Base-by-base conservation (phyloP, 2,113 vertebrate genomes). In the Tetrax tetrax region DNA sequence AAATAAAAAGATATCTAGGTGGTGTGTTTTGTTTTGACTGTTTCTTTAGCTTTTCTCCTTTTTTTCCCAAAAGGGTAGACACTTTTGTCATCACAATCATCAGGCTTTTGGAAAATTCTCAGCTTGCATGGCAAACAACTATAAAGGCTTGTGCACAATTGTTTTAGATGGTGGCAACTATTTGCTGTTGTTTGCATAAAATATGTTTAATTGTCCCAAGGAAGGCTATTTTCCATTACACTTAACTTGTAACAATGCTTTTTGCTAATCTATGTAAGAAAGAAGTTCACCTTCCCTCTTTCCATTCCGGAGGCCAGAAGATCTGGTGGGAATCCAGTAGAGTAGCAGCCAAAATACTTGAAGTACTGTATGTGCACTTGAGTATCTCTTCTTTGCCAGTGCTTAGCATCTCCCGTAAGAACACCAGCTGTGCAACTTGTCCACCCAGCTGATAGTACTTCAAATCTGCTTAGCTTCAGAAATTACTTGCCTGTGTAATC, bases 401-500 rank as follows among this genome's bases (percentile, higher is more conserved):
- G 38, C 77, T 87, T 29, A 14, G 53, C 93, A 31, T 35, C 91
- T 75, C 93, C 53, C 28, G 15, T 20, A 94, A 95, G 96, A 95
- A 89, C 93, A 69, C 43, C 92, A 94, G 96, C 92, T 95, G 94
- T 83, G 85, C 85, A 86, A 8, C 89, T 97, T 93, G 95, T 95
- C 95, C 97, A 95, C 63, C 95, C 95, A 97, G 94, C 96, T 97
- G 97, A 97, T 69, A 71, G 89, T 59, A 87, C 96, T 97, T 97
- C 92, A 97, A 87, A 97, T 96, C 85, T 96, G 97, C 97, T 97
- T 97, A 97, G 92, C 91, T 96, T 66, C 92, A 95, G 74, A 96
- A 97, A 96, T 96, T 96, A 97, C 92, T 97, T 95, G 95, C 88
- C 76, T 81, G 87, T 95, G 90, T 96, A 95, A 97, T 97, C 96